phyloP scores from a whole-genome alignment of 1,140 invertebrate genomes.

The Drosophila tropicalis region DNA sequence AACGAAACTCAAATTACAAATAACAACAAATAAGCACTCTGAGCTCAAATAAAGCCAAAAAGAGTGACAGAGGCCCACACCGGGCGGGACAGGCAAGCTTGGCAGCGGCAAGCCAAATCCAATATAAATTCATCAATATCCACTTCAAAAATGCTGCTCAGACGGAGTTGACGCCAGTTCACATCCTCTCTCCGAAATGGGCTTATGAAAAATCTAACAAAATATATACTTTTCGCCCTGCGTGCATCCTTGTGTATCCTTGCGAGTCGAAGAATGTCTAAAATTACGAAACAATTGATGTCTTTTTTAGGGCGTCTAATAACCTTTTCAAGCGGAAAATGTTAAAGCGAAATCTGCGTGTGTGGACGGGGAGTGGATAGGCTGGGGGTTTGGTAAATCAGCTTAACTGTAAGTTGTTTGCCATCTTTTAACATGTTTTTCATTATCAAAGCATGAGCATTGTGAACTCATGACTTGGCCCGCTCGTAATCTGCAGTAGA shows the following conservation, averaged over 20 bases:
- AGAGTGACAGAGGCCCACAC: slow-evolving; percentile 28
- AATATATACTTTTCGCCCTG: slow-evolving; percentile 52
- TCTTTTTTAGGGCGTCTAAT: slow-evolving; percentile 57
- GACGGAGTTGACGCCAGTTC: not conserved
- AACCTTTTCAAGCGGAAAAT: slow-evolving; percentile 56
- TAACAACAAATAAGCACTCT: slow-evolving; percentile 71
- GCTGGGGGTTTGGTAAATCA: slow-evolving; percentile 22
- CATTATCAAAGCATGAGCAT: slow-evolving; percentile 54
- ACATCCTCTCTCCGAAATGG: not conserved
- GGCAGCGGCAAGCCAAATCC: slow-evolving; percentile 46
- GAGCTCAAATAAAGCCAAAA: slow-evolving; percentile 46
- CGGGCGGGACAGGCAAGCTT: not conserved
- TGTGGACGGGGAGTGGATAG: not conserved
- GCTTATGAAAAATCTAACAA: slow-evolving; percentile 58
- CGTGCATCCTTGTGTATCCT: slow-evolving; percentile 24
- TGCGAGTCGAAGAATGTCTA: slow-evolving; percentile 52
- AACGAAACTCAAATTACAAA: slow-evolving; percentile 55
- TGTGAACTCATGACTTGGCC: slow-evolving; percentile 42
- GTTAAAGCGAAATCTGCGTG: slow-evolving; percentile 27
- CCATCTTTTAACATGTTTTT: slow-evolving; percentile 23
- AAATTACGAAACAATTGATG: slow-evolving; percentile 75
- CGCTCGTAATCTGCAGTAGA: slow-evolving; percentile 36
- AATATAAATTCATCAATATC: slow-evolving; percentile 77
- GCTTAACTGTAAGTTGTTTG: slow-evolving; percentile 38
- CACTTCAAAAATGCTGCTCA: slow-evolving; percentile 55